Evolutionary conservation across 2,888 invertebrate genomes (phyloP).

Genomic region (Tinea trinotella): DNA sequence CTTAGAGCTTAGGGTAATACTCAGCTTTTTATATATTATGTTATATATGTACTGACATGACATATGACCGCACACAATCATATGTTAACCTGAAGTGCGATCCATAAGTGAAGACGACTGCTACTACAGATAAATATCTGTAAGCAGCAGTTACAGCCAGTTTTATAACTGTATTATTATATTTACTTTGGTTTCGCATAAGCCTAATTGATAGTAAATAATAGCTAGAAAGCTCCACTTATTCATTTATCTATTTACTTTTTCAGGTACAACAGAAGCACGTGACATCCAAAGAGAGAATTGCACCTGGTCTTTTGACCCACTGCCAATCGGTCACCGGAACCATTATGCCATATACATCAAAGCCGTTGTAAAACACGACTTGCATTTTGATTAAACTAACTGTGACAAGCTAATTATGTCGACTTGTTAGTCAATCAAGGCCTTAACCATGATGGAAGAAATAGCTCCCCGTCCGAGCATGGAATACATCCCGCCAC

Average conservation of each 20-base stretch:
- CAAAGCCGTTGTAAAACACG: constrained; percentile 47
- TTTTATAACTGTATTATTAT: too few relatives aligned
- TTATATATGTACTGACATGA: too few relatives aligned
- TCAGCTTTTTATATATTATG: too few relatives aligned
- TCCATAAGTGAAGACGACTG: too few relatives aligned
- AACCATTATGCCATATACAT: constrained; percentile 68
- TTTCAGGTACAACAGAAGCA: constrained; percentile 14
- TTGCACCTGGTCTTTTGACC: constrained; percentile 35
- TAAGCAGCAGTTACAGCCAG: too few relatives aligned
- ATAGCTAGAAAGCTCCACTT: too few relatives aligned
- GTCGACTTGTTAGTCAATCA: constrained; percentile 47
- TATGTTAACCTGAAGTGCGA: too few relatives aligned
- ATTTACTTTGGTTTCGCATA: too few relatives aligned
- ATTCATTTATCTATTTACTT: neutral
- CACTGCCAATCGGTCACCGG: constrained; percentile 55
- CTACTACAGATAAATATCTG: too few relatives aligned
- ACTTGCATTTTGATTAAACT: constrained; percentile 52
- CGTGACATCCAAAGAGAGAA: neutral
- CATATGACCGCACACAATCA: too few relatives aligned
- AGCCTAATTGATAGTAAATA: too few relatives aligned
- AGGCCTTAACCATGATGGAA: constrained; percentile 55
- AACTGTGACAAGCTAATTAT: constrained; percentile 59
- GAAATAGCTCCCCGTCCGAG: constrained; percentile 60
- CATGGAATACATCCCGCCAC: constrained; percentile 65
- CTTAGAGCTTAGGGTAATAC: too few relatives aligned